Conservation (phyloP, 2,113 vertebrate genomes). For the Equus quagga region DNA sequence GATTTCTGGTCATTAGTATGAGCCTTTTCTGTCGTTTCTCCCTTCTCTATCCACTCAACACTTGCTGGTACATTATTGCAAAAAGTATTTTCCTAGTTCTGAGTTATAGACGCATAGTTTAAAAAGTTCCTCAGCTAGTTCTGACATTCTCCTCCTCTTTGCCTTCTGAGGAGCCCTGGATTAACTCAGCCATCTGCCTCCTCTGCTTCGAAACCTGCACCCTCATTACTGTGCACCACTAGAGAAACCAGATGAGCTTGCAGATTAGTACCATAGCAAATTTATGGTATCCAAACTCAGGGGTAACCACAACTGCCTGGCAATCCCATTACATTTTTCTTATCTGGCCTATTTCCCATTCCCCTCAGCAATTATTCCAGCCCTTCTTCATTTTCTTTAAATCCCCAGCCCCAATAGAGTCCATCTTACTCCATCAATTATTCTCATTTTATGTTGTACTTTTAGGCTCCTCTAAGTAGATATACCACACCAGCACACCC, state of each 20-base stretch:
- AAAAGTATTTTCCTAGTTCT: background rate
- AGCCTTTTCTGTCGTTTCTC: background rate
- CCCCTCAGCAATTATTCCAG: background rate
- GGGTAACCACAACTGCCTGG: constrained; percentile 56
- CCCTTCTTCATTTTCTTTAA: constrained; percentile 53
- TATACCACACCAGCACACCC: background rate
- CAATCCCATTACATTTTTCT: constrained; percentile 39
- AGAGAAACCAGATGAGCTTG: background rate
- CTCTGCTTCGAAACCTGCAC: background rate
- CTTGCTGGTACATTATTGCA: background rate
- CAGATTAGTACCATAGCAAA: constrained; percentile 47
- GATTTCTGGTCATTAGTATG: background rate
- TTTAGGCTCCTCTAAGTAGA: background rate
- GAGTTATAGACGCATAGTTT: background rate
- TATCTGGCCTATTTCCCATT: constrained; percentile 43
- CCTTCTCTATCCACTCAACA: background rate
- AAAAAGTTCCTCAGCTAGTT: background rate
- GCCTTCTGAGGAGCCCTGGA: background rate
- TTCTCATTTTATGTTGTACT: background rate
- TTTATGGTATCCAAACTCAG: constrained; percentile 48
- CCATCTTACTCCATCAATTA: constrained; percentile 21
- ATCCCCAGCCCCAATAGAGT: background rate
- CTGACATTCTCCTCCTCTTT: background rate
- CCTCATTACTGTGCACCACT: background rate
- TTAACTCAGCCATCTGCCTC: background rate